Percentiles rank a stretch among this genome's conserved stretches.
Evolutionary conservation across 2,113 vertebrate genomes (phyloP).

Genomic region (Varanus salvator): DNA sequence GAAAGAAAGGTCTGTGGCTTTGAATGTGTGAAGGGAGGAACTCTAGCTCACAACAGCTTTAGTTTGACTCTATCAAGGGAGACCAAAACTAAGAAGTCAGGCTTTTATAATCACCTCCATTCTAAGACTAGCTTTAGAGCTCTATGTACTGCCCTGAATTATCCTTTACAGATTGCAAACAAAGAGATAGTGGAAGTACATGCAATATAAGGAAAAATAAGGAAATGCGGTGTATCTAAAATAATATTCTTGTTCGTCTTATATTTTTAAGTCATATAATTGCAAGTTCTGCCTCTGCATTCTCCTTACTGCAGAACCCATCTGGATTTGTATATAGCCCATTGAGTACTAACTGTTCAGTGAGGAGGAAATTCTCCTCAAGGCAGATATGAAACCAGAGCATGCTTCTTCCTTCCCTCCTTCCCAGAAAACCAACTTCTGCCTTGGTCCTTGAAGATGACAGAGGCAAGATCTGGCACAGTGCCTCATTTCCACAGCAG

Average conservation of each 20-base stretch:
- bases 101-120: not conserved
- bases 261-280: accelerated
- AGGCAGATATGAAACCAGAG: not conserved
- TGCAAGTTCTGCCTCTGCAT: not conserved
- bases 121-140: slow-evolving; percentile 17
- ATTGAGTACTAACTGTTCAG: not conserved
- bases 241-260: not conserved
- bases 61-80: not conserved
- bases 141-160: not conserved
- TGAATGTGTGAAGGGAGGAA: no score
- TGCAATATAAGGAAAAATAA: not conserved
- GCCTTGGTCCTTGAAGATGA: not conserved
- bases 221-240: not conserved
- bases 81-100: not conserved
- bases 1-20: no score
- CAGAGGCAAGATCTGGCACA: not conserved
- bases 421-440: not conserved
- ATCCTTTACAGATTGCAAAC: not conserved
- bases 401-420: not conserved
- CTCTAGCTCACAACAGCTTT: no score
- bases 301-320: not conserved
- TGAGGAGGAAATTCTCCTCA: slow-evolving; percentile 48
- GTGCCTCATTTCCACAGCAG: not conserved
- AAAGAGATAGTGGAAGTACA: not conserved
- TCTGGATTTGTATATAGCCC: not conserved